Base-by-base conservation (phyloP, 2,888 invertebrate species). In the Heliconius charithonia region DNA sequence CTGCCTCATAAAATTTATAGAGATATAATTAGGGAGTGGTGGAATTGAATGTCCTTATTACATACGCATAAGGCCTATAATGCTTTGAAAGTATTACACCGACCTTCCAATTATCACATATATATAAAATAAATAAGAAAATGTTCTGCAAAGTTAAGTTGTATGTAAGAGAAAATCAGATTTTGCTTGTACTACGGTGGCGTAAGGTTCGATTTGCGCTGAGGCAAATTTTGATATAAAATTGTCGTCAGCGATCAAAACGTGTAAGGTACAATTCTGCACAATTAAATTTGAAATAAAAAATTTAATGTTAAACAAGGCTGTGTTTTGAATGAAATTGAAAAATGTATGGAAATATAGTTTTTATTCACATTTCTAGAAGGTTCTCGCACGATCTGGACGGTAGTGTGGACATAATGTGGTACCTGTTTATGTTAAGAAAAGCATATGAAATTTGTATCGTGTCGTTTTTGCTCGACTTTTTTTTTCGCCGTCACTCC, bases 361-460 rank as follows among this genome's bases (percentile, higher is more conserved):
- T 22, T 70, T 65, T 79, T 83, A 81, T 75, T 1, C 0, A 0
- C 1, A n/a, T n/a, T 2, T 0, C 0, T 29, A 82, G 84, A 84
- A 77, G 75, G 73, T 16, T 9, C 3, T 29, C 1, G n/a, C 66
- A 27, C 9, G 32, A 63, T 72, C 37, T 67, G 29, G 19, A 37
- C 77, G 63, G 62, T 29, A 78, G 76, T 70, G 22, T 12, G 4
- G 45, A 76, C 73, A 79, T 83, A 82, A 82, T 82, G 37, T 37
- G 79, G 25, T 63, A 82, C 80, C 81, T 76, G 82, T 82, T 85
- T 85, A 84, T 81, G 88, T 86, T 87, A 89, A 88, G 91, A 90
- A 91, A 90, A 90, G 89, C 91, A 89, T 90, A 93, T 93, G 92
- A 93, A 94, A 93, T 93, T 93, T 93, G 93, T 93, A 93, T 88